phyloP scores from a whole-genome alignment of 1,140 invertebrate genomes.

The Rhizoglyphus robini region DNA sequence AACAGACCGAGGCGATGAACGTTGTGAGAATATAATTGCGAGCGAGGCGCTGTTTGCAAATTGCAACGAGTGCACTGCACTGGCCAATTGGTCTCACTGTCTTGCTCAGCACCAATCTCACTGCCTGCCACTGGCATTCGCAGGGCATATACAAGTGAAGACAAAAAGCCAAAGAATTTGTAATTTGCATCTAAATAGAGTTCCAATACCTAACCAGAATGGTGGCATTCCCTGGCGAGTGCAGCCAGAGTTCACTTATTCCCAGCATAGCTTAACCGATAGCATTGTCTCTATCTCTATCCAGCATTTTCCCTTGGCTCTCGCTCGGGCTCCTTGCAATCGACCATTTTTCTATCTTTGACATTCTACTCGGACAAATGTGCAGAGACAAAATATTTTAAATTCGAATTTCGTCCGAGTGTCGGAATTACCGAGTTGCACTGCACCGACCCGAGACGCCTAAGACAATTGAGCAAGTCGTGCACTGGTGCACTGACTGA shows the following conservation, averaged over 20 bases:
- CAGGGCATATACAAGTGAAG: not conserved
- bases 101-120: too few relatives aligned
- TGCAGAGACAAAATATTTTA: not conserved
- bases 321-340: not conserved
- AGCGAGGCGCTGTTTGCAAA: too few relatives aligned
- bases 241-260: not conserved
- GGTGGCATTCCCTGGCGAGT: not conserved
- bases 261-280: not conserved
- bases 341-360: not conserved
- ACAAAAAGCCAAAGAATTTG: conserved; percentile 8
- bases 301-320: not conserved
- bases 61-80: too few relatives aligned
- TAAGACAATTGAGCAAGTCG: too few relatives aligned
- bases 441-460: too few relatives aligned
- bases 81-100: too few relatives aligned
- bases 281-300: not conserved
- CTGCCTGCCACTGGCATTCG: too few relatives aligned
- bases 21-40: too few relatives aligned
- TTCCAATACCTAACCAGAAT: conserved; percentile 4
- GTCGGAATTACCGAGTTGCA: too few relatives aligned
- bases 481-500: too few relatives aligned
- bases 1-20: too few relatives aligned
- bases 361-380: not conserved
- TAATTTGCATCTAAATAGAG: conserved; percentile 10
- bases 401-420: not conserved